These are phyloP conservation scores for Lomographa bimaculata DNA, from an alignment of 2,888 invertebrate species.

Conservation along the genomic window DNA sequence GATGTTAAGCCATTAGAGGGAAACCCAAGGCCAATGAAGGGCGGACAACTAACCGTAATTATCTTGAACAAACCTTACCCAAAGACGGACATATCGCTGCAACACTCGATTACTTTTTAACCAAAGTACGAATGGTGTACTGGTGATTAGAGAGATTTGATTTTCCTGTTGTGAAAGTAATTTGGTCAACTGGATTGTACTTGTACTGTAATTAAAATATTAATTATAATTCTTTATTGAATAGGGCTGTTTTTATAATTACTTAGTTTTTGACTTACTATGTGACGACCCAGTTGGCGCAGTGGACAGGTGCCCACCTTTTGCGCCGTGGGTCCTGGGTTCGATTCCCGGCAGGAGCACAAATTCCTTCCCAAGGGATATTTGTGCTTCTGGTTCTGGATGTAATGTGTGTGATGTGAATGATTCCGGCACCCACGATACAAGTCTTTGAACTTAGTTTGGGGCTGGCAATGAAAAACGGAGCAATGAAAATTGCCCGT, in stretches of 20 bases:
- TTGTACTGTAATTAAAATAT: background rate
- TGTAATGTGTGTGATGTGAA: too few relatives aligned
- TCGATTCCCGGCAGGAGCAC: too few relatives aligned
- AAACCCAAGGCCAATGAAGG: slow-evolving; percentile 63
- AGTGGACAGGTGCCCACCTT: too few relatives aligned
- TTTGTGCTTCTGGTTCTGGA: too few relatives aligned
- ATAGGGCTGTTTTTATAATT: slow-evolving; percentile 13
- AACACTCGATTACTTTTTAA: slow-evolving; percentile 21
- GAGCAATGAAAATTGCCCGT: too few relatives aligned
- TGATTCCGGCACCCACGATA: too few relatives aligned
- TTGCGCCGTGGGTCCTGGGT: too few relatives aligned
- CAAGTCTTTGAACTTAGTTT: too few relatives aligned
- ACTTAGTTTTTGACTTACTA: too few relatives aligned
- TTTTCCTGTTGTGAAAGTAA: slow-evolving; percentile 12
- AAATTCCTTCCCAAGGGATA: too few relatives aligned
- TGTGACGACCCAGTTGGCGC: too few relatives aligned
- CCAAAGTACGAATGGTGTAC: slow-evolving; percentile 14
- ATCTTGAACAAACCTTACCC: slow-evolving; percentile 61
- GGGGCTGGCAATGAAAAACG: too few relatives aligned
- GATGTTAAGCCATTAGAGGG: slow-evolving; percentile 66
- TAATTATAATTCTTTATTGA: slow-evolving; percentile 2
- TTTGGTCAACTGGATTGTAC: slow-evolving; percentile 6
- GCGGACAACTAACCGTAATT: slow-evolving; percentile 70
- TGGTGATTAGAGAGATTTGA: slow-evolving; percentile 28
- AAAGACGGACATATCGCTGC: slow-evolving; percentile 49